These are phyloP conservation scores for Mus spretus DNA, from an alignment of 2,797 vertebrate species.

Conservation along the genomic window DNA sequence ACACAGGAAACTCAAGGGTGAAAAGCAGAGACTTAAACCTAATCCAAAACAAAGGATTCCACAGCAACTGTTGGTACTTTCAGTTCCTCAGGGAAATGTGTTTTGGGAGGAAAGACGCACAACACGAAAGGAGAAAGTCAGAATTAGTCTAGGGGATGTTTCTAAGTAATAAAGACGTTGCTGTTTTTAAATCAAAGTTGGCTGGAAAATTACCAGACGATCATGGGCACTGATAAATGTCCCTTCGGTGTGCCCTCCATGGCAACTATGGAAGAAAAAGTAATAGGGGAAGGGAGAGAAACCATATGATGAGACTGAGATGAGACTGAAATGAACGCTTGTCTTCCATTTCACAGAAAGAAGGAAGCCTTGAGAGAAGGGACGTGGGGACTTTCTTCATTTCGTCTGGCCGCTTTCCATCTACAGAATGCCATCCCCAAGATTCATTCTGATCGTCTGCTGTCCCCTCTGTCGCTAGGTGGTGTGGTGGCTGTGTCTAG, in stretches of 20 bases:
- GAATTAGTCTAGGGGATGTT: constrained; percentile 6
- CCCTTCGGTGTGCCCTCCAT: not conserved
- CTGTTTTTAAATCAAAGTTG: constrained; percentile 43
- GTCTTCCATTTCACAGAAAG: constrained; percentile 4
- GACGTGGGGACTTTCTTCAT: constrained; percentile 27
- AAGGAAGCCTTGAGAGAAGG: constrained; percentile 33
- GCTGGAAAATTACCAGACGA: constrained; percentile 43
- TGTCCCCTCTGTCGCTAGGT: constrained; percentile 64
- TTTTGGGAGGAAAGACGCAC: constrained; percentile 12
- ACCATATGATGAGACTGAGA: not conserved
- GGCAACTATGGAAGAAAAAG: not conserved
- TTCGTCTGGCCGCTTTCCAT: constrained; percentile 57
- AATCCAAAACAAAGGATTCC: not conserved
- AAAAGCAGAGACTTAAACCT: not conserved
- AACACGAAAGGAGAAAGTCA: constrained; percentile 38
- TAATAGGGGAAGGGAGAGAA: not conserved
- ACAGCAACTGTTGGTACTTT: constrained; percentile 51
- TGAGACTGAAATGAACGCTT: not conserved
- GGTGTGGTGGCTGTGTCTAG: constrained; percentile 62
- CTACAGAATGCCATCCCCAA: constrained; percentile 61
- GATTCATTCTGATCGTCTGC: constrained; percentile 35
- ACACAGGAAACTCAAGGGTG: constrained; percentile 4
- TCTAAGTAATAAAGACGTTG: constrained; percentile 23
- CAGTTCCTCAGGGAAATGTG: constrained; percentile 49
- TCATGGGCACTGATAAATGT: constrained; percentile 31